Evolutionary conservation across 2,888 invertebrate species (phyloP).

Genomic region (Harpalus rubripes): DNA sequence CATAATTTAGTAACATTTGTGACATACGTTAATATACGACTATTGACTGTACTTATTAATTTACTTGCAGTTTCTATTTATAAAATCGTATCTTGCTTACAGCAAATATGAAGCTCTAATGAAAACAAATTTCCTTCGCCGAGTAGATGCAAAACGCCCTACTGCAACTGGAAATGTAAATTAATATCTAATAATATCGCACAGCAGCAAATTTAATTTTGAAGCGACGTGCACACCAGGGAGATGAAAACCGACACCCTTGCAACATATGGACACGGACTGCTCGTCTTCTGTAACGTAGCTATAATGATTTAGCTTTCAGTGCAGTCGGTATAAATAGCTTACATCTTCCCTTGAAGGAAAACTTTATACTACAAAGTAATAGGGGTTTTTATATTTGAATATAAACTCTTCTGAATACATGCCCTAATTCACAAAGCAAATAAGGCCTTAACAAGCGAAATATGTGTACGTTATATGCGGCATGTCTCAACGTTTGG

Average conservation of each 20-base stretch:
- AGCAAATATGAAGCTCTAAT: background rate
- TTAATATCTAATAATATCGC: slow-evolving; percentile 44
- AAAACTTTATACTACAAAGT: background rate
- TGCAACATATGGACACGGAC: background rate
- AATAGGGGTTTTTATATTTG: background rate
- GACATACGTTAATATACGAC: too few relatives aligned
- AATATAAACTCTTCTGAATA: background rate
- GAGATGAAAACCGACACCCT: slow-evolving; percentile 8
- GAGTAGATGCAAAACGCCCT: background rate
- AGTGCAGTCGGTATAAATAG: background rate
- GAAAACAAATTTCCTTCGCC: background rate
- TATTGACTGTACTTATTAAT: too few relatives aligned
- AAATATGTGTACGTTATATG: background rate
- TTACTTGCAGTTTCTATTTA: too few relatives aligned
- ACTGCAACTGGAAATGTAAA: slow-evolving; percentile 36
- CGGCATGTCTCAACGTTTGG: background rate
- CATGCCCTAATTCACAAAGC: background rate
- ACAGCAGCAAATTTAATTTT: slow-evolving; percentile 39
- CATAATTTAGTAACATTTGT: too few relatives aligned
- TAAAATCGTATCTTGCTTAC: too few relatives aligned
- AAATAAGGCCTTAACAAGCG: background rate
- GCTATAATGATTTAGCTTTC: background rate
- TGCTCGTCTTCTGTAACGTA: background rate
- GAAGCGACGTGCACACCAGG: background rate
- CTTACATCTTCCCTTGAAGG: background rate